Evolutionary conservation across 2,113 vertebrate genomes (phyloP).

Genomic region (Indri indri): DNA sequence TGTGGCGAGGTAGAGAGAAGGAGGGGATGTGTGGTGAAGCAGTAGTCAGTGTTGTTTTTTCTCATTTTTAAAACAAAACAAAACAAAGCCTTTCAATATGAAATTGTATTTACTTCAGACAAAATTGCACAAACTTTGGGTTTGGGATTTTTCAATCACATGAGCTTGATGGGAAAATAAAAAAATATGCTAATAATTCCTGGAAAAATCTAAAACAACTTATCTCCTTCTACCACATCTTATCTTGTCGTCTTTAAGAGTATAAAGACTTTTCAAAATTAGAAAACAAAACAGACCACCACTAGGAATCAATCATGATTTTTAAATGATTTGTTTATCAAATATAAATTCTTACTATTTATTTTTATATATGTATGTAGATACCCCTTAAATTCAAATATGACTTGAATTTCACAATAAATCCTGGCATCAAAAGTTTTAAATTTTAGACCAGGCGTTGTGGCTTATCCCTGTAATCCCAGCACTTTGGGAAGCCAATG

Average conservation of each 20-base stretch:
- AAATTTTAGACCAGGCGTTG: too few relatives aligned
- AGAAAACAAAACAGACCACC: background rate
- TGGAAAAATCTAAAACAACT: background rate
- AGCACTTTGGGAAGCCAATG: too few relatives aligned
- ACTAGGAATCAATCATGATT: background rate
- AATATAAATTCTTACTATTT: background rate
- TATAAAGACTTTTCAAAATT: background rate
- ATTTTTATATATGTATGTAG: background rate
- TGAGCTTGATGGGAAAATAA: background rate
- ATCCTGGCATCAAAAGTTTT: background rate
- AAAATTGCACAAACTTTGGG: background rate
- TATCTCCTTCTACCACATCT: background rate
- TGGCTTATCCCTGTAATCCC: too few relatives aligned
- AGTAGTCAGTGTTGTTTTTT: background rate
- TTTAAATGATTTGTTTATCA: background rate
- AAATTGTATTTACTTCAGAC: background rate
- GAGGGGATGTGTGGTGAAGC: fast-evolving
- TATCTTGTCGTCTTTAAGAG: background rate
- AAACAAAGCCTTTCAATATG: background rate
- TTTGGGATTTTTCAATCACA: background rate
- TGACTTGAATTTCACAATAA: background rate
- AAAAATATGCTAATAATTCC: background rate
- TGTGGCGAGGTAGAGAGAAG: fast-evolving
- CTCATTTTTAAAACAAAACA: background rate
- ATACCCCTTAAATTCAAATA: background rate